phyloP scores from a whole-genome alignment of 2,113 vertebrate genomes.

The Amphiprion ocellaris region DNA sequence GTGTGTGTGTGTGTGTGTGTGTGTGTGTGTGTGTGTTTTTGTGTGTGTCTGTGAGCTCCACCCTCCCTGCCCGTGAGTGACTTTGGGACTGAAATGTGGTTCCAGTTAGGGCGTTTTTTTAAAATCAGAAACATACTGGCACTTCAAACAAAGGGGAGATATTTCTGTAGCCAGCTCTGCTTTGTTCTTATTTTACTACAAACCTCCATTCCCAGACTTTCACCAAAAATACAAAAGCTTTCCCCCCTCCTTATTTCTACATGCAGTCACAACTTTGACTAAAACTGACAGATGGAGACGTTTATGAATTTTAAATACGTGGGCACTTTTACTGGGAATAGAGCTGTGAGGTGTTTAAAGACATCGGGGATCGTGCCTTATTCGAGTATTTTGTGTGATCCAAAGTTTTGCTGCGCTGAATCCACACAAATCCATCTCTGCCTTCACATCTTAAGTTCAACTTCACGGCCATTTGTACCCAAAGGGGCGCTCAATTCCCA shows the following conservation, averaged over 20 bases:
- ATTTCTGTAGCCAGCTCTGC: slow-evolving; percentile 68
- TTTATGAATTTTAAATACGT: slow-evolving; percentile 36
- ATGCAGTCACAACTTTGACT: slow-evolving; percentile 30
- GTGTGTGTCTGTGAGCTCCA: slow-evolving; percentile 69
- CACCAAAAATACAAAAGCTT: slow-evolving; percentile 16
- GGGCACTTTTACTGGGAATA: slow-evolving; percentile 10
- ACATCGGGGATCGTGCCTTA: slow-evolving; percentile 1
- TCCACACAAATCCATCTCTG: slow-evolving; percentile 20
- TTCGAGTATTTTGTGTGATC: slow-evolving; percentile 4
- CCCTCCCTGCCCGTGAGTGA: slow-evolving; percentile 73
- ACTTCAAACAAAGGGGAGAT: slow-evolving; percentile 80
- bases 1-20: slow-evolving; percentile 17
- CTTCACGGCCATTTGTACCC: not conserved
- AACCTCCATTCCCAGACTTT: slow-evolving; percentile 63
- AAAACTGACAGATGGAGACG: slow-evolving; percentile 36
- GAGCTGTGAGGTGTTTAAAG: slow-evolving; percentile 12
- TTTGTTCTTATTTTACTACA: slow-evolving; percentile 76
- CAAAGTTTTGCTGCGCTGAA: slow-evolving; percentile 29
- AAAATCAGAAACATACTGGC: slow-evolving; percentile 78
- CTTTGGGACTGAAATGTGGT: slow-evolving; percentile 81
- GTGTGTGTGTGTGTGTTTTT: slow-evolving; percentile 36
- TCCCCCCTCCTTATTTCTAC: not conserved
- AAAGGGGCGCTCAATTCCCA: slow-evolving; percentile 6
- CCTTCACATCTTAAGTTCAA: slow-evolving; percentile 10
- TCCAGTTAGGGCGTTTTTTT: slow-evolving; percentile 77